Evolutionary conservation across 2,797 vertebrate species (phyloP), one percentile per base, ranked within the genome.

Genomic region (Borostomias antarcticus): DNA sequence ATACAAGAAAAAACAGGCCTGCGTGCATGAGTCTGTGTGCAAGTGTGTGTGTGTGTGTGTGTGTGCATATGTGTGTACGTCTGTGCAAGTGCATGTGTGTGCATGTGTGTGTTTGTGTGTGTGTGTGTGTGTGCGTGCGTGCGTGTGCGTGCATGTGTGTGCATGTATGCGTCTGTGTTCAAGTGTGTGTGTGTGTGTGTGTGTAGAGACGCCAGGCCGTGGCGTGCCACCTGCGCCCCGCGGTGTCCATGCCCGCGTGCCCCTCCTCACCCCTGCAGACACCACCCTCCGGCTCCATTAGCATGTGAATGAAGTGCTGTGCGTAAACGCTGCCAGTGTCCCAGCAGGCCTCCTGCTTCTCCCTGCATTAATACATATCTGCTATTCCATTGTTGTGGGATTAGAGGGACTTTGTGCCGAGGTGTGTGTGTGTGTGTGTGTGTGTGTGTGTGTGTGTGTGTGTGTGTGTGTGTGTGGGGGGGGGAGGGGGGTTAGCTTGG

Each of bases 271-370:
- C 82, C 77, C 78, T 72, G 53, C 52, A 21, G 8, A 21, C 21
- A 21, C 48, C 4, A 19, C 33, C 64, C 40, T 45, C 17, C 40
- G n/a, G 15, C 40, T 45, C 15, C 68, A 89, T 91, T 90, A 88
- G 79, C 85, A 90, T 90, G 85, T 80, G 87, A 89, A 91, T 88
- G 79, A 78, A 72, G 74, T 67, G 72, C 73, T 6, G 72, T 72
- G 68, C 61, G 68, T 30, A 76, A 76, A 37, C 70, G 75, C 81
- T 73, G 73, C 86, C 83, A 75, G 84, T n/a, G 76, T 78, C 75
- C 63, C 30, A 54, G n/a, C 69, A 69, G 77, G 43, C 45, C 68
- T 65, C 64, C 63, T 63, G 69, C 51, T 82, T 77, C 80, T 74
- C 64, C 50, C 68, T 74, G 73, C 62, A 67, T 82, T 83, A 78